These are phyloP conservation scores for Neelides sp. DNA, from an alignment of 1,140 invertebrate genomes.

Conservation along the genomic window DNA sequence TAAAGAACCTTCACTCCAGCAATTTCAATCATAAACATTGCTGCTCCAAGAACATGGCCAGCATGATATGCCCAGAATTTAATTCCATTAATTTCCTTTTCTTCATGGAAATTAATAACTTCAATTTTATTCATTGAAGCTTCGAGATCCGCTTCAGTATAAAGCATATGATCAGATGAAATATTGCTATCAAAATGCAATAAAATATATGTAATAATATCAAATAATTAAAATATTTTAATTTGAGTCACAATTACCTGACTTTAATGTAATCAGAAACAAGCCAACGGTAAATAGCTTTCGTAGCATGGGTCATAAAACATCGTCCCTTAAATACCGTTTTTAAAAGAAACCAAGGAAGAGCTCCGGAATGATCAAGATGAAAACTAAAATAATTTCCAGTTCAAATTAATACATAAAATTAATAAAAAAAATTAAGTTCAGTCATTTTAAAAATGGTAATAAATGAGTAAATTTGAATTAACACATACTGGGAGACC, in stretches of 20 bases:
- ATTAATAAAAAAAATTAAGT: conserved; percentile 14
- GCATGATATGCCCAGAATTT: conserved; percentile 98
- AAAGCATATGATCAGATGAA: conserved; percentile 93
- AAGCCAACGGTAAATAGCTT: conserved; percentile 98
- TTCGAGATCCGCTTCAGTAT: conserved; percentile 92
- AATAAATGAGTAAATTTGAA: conserved; percentile 7
- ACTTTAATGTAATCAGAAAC: conserved; percentile 99
- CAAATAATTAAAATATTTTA: neutral
- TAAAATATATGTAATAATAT: conserved; percentile 9
- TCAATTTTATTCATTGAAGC: conserved; percentile 98
- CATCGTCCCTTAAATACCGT: conserved; percentile 95
- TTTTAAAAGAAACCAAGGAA: conserved; percentile 96
- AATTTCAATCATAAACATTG: conserved; percentile 99
- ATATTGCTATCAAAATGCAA: conserved; percentile 58
- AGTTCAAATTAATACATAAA: conserved; percentile 30
- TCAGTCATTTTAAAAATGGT: neutral
- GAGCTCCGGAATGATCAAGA: conserved; percentile 92
- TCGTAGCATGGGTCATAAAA: conserved; percentile 99
- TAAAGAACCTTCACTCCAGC: conserved; percentile 93
- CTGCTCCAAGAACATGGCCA: conserved; percentile 95
- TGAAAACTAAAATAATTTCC: conserved; percentile 89
- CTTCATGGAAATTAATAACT: conserved; percentile 95
- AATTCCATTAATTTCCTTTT: conserved; percentile 92
- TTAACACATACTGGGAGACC: conserved; percentile 76
- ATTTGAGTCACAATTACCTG: conserved; percentile 43